Evolutionary conservation across 2,888 invertebrate genomes (phyloP).

Genomic region (Aplocera efformata): DNA sequence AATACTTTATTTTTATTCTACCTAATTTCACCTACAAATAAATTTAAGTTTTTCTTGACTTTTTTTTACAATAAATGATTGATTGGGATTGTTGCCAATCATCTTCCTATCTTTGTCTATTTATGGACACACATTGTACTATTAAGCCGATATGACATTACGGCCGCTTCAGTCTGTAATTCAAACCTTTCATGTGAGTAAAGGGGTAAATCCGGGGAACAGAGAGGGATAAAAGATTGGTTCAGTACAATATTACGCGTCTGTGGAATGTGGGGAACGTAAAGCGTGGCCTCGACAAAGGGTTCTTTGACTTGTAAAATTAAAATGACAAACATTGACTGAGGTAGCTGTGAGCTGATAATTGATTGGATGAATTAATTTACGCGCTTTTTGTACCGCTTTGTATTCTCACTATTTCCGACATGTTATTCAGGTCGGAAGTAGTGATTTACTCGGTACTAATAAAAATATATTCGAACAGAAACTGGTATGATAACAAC

Average conservation of each 20-base stretch:
- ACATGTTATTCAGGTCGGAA: too few relatives aligned
- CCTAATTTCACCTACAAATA: too few relatives aligned
- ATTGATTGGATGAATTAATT: constrained; percentile 52
- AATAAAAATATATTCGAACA: too few relatives aligned
- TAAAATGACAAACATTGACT: constrained; percentile 70
- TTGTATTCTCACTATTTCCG: constrained; percentile 1
- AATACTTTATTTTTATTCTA: too few relatives aligned
- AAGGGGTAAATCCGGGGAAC: constrained; percentile 43
- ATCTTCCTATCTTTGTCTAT: too few relatives aligned
- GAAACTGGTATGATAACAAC: too few relatives aligned
- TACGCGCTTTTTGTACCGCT: constrained; percentile 25
- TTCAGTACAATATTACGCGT: constrained; percentile 52
- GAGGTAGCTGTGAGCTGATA: constrained; percentile 45
- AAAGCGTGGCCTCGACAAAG: constrained; percentile 64
- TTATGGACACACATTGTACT: too few relatives aligned
- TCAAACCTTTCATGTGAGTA: constrained; percentile 35
- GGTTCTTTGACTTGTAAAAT: constrained; percentile 68
- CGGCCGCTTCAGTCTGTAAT: constrained; percentile 48
- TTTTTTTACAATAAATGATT: too few relatives aligned
- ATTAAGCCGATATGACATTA: too few relatives aligned
- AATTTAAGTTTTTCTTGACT: too few relatives aligned
- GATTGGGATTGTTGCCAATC: too few relatives aligned
- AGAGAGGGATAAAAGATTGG: constrained; percentile 44
- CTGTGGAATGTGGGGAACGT: constrained; percentile 64
- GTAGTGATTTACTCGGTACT: too few relatives aligned